phyloP scores from a whole-genome alignment of 2,113 vertebrate genomes.

The Cebidichthys violaceus region DNA sequence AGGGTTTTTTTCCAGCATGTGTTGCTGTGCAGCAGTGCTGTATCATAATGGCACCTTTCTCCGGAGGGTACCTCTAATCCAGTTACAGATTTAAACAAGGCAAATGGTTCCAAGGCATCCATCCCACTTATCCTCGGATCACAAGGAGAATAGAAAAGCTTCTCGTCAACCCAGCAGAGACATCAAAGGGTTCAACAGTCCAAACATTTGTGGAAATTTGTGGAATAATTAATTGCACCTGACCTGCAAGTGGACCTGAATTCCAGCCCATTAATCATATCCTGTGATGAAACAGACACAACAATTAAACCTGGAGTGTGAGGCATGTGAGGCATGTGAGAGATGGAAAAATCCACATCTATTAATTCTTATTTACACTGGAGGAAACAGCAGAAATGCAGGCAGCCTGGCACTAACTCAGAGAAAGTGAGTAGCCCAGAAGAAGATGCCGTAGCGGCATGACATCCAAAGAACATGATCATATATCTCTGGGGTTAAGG shows the following conservation, averaged over 20 bases:
- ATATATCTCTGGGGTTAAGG: slow-evolving; percentile 45
- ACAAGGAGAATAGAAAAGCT: slow-evolving; percentile 59
- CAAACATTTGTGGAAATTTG: slow-evolving; percentile 73
- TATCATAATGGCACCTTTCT: slow-evolving; percentile 67
- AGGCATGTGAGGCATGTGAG: slow-evolving; percentile 20
- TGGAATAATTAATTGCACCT: slow-evolving; percentile 69
- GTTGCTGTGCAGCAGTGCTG: slow-evolving; percentile 46
- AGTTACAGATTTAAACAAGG: slow-evolving; percentile 72
- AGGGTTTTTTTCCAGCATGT: slow-evolving; percentile 14
- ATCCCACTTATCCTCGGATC: slow-evolving; percentile 65
- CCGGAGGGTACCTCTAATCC: slow-evolving; percentile 72
- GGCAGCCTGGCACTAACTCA: neutral
- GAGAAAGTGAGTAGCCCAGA: slow-evolving; percentile 1
- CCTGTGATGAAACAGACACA: slow-evolving; percentile 58
- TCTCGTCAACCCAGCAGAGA: slow-evolving; percentile 56
- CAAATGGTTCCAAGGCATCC: slow-evolving; percentile 70
- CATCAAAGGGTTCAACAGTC: slow-evolving; percentile 65
- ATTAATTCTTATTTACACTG: slow-evolving; percentile 34
- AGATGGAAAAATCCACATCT: slow-evolving; percentile 19
- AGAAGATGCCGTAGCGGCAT: slow-evolving; percentile 26
- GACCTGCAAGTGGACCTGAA: slow-evolving; percentile 55
- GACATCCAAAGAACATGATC: slow-evolving; percentile 52
- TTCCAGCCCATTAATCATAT: slow-evolving; percentile 67
- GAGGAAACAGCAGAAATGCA: slow-evolving; percentile 14
- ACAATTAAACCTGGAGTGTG: slow-evolving; percentile 33